Base-by-base conservation (phyloP, 2,797 vertebrate genomes). In the Enteromius trimaculatus region DNA sequence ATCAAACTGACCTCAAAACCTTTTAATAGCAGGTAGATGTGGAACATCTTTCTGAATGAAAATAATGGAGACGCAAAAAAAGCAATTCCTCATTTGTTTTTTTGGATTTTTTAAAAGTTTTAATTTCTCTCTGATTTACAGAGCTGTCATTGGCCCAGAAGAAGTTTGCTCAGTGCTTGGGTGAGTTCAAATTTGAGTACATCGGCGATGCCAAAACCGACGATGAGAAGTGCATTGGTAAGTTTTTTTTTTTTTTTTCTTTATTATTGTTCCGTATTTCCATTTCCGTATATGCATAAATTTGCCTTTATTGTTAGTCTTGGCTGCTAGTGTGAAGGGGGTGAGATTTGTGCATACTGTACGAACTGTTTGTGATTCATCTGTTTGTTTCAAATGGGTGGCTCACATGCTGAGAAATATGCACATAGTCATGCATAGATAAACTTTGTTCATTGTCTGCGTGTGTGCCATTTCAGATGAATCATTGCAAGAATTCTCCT, bases 161-260 rank as follows among this genome's bases (percentile, higher is more conserved):
- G 60, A 99, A 98, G 93, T 99, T 99, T 85, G 97, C 98, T 4
- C 96, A 97, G 82, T 97, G 96, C 60, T 94, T 99, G 77, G 95
- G 96, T 83, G 98, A 99, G 80, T 99, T 99, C 86, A 97, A 97
- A 71, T 99, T 99, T 84, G 98, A 99, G 89, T 99, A 98, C 88
- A 97, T 99, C 0, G 98, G 98, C 0, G 98, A 99, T 80, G 98
- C 97, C 0, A 97, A 99, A 94, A 99, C 98, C 0, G 97, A 99
- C 1, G 98, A 99, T 49, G 98, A 99, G 85, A 96, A 92, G 82
- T 98, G 96, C 78, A 97, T 99, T 62, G 98, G 98, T 99, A 92
- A 87, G 96, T 92, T 65, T 69, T 75, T 31, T 53, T 26, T 6
- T 6, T 19, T 3, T 44, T 51, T 96, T 92, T 68, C 65, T 74